Evolutionary conservation across 1,140 invertebrate species (phyloP).

Genomic region (Eupristina koningsbergeri): DNA sequence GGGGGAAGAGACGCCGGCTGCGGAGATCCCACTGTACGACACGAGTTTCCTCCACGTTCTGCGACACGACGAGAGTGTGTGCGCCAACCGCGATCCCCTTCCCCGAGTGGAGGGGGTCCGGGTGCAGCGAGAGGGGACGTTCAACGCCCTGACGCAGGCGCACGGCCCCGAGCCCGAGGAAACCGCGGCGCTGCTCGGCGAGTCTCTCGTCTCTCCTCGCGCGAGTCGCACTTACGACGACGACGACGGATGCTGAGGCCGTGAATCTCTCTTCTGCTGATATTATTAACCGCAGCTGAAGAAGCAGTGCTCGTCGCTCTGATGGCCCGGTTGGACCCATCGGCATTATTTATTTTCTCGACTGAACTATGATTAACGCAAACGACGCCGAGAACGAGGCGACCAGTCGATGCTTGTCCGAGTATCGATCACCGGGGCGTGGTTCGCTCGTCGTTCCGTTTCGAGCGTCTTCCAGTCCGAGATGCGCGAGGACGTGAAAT

Average conservation of each 20-base stretch:
- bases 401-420: too few relatives aligned
- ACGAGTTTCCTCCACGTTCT: not conserved
- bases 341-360: too few relatives aligned
- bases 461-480: not conserved
- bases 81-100: not conserved
- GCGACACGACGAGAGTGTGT: not conserved
- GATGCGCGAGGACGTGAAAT: not conserved
- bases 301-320: too few relatives aligned
- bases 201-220: slow-evolving; percentile 70
- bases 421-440: slow-evolving; percentile 52
- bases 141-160: slow-evolving; percentile 33
- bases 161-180: slow-evolving; percentile 28
- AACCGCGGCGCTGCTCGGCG: slow-evolving; percentile 52
- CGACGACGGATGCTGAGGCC: too few relatives aligned
- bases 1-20: slow-evolving; percentile 22
- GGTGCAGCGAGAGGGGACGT: slow-evolving; percentile 21
- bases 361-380: not conserved
- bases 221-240: slow-evolving; percentile 66
- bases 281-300: too few relatives aligned
- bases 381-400: not conserved
- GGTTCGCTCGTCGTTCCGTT: too few relatives aligned
- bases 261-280: too few relatives aligned
- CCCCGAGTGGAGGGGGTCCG: not conserved
- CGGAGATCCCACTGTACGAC: not conserved
- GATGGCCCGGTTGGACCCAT: too few relatives aligned